Conservation (phyloP, 1,140 invertebrate genomes). For the Drosophila triauraria region DNA sequence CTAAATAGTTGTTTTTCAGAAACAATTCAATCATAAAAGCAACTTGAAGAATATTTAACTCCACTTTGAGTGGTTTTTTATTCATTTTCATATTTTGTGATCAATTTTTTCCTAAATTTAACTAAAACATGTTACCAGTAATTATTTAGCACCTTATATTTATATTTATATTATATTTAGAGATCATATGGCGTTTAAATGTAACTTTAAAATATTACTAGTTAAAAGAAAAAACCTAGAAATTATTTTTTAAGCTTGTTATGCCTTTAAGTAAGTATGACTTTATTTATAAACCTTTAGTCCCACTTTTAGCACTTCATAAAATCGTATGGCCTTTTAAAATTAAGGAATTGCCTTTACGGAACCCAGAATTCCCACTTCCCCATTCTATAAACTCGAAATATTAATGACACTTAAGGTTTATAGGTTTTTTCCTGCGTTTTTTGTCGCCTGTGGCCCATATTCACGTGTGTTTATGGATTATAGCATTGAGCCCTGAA, state of each 20-base stretch:
- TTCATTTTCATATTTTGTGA: neutral
- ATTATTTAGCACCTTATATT: no score
- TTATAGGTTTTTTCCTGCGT: neutral
- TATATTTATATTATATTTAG: no score
- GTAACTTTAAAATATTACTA: no score
- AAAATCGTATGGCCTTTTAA: no score
- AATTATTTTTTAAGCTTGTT: no score
- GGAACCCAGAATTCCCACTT: neutral
- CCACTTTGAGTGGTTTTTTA: neutral
- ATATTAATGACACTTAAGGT: neutral
- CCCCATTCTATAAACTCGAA: neutral
- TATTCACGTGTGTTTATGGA: slow-evolving; percentile 12
- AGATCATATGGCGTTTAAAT: no score
- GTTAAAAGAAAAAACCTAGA: no score
- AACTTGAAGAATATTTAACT: neutral
- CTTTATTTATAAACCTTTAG: neutral
- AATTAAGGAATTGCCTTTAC: neutral
- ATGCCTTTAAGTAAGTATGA: no score
- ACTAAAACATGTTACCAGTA: no score
- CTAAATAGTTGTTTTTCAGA: neutral
- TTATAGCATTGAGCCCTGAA: slow-evolving; percentile 21
- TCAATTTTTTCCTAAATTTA: no score
- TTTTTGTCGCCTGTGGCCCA: slow-evolving; percentile 34
- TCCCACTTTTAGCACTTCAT: neutral
- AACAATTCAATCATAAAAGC: neutral